Percentiles rank a stretch among this genome's conserved stretches.
These are phyloP conservation scores for Epinotia bilunana DNA, from an alignment of 2,888 invertebrate genomes.

Conservation along the genomic window DNA sequence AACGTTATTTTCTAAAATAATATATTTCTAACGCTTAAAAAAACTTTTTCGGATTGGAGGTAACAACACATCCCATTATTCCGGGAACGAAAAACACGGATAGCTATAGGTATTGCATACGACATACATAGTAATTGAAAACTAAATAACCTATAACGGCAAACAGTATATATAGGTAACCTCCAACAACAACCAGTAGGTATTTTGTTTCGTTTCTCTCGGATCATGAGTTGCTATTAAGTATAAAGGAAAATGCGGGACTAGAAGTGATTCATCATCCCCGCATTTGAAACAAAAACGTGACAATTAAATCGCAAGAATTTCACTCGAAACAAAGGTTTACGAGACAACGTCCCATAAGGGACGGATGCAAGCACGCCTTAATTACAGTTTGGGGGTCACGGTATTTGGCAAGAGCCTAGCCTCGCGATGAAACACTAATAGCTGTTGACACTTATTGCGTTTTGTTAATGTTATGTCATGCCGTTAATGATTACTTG, in stretches of 20 bases:
- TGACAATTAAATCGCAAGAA: slow-evolving; percentile 67
- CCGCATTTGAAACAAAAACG: slow-evolving; percentile 45
- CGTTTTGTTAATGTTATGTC: slow-evolving; percentile 34
- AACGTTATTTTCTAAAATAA: too few species aligned
- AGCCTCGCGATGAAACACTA: slow-evolving; percentile 53
- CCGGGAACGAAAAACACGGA: too few species aligned
- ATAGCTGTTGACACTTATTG: slow-evolving; percentile 32
- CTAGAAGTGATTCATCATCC: slow-evolving; percentile 44
- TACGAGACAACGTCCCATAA: slow-evolving; percentile 63
- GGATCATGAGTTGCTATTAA: slow-evolving; percentile 6
- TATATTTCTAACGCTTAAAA: too few species aligned
- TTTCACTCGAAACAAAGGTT: slow-evolving; percentile 72
- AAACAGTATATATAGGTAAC: neutral
- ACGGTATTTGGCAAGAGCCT: slow-evolving; percentile 60
- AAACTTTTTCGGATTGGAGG: too few species aligned
- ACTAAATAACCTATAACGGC: neutral
- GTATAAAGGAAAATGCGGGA: slow-evolving; percentile 23
- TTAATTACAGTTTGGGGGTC: slow-evolving; percentile 77
- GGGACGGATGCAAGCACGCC: slow-evolving; percentile 80
- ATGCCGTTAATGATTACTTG: slow-evolving; percentile 39
- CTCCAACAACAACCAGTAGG: neutral
- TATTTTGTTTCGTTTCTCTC: neutral
- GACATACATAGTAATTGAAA: neutral
- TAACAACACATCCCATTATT: too few species aligned
- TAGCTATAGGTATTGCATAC: too few species aligned